Base-by-base conservation (phyloP, 2,113 vertebrate genomes). In the Chloebia gouldiae region DNA sequence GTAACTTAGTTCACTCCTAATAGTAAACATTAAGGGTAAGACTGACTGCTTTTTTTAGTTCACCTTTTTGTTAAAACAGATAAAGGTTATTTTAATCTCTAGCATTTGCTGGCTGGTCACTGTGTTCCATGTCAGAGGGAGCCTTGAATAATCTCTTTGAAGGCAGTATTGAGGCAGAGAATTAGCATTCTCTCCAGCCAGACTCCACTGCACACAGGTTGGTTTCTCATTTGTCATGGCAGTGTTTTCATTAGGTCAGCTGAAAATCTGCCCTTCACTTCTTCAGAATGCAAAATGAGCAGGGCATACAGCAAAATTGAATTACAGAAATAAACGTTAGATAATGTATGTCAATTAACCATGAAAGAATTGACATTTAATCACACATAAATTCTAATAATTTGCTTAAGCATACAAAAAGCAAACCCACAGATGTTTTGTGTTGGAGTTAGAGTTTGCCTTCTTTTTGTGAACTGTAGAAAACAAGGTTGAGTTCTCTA, bases 41-140 rank as follows among this genome's bases (percentile, higher is more conserved):
- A 90, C 54, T 50, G 54, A 81, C 44, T 95, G 90, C 88, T 94
- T 95, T 90, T 96, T 96, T 96, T 90, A 92, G 87, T 94, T 96
- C 92, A 94, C 89, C 96, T 97, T 97, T 81, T 88, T 93, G 51
- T 91, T 94, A 94, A 96, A 95, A 88, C 60, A 97, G 96, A 97
- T 92, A 94, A 97, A 97, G 91, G 93, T 97, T 98, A 98, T 98
- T 98, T 98, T 97, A 81, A 96, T 97, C 91, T 93, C 83, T 81
- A 78, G 88, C 88, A 51, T 80, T 97, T 97, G 37, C 89, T 98
- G 97, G 97, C 97, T 97, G 97, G 79, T 97, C 97, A 95, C 97
- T 91, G 42, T 97, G 97, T 98, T 97, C 97, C 93, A n/a, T 96
- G 92, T 95, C 95, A 95, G 93, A 96, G 94, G 91, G 95, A 97